Evolutionary conservation across 2,113 vertebrate species (phyloP), one percentile per base, ranked within the genome.

Genomic region (Callipepla squamata): DNA sequence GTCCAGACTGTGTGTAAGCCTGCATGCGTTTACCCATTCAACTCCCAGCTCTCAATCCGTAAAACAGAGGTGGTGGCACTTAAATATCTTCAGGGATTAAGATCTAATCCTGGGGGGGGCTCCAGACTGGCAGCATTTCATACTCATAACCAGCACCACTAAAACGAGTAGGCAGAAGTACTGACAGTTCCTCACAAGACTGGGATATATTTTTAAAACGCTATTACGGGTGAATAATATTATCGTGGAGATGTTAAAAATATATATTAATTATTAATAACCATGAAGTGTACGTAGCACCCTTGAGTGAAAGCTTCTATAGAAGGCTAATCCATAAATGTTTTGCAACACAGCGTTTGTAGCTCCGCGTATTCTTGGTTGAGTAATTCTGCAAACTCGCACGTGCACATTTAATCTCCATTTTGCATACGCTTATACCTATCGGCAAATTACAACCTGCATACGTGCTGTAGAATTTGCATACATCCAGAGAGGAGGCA

Each of bases 371-470:
- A 28, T 76, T 79, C 80, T 75, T 66, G 84, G 47, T 11, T 90
- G 88, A 90, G 92, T 72, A 87, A 90, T 94, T 95, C 79, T 66
- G 76, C 57, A 78, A 68, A 87, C 87, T 73, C 84, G 74, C 86
- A 68, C 38, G 61, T 45, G 75, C 58, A 91, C 70, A 88, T 90
- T 92, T 89, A 81, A 94, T 93, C 94, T 92, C 83, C 77, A 81
- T 84, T 94, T 84, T 90, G 90, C 90, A 94, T 78, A 89, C 8
- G 73, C 61, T 95, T 90, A 89, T n/a, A 96, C 90, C 86, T 96
- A 93, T 90, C 77, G 90, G 80, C 74, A 94, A 84, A 86, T 87
- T 78, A 89, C 90, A 91, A 93, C 78, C 61, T 40, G 76, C 61
- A 70, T 42, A 90, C 77, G 82, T 0, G 1, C 76, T 83, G 59